Evolutionary conservation across 2,888 invertebrate species (phyloP).

Genomic region (Neoscelio sp.): DNA sequence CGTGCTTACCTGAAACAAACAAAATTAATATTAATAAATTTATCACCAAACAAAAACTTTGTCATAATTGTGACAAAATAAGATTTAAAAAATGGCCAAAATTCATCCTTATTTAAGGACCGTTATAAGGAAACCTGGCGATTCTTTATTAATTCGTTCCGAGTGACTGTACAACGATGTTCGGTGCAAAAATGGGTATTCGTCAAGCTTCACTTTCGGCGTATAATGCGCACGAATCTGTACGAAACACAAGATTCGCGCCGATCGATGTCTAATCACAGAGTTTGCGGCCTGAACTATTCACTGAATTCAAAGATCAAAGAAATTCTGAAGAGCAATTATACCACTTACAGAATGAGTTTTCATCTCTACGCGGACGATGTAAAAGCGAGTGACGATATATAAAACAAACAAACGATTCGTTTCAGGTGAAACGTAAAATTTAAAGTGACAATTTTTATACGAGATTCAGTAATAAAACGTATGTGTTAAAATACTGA

Average conservation of each 20-base stretch:
- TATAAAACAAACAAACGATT: conserved; percentile 44
- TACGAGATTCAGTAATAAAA: too few species aligned
- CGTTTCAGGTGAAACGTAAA: background rate
- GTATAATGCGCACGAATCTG: conserved; percentile 16
- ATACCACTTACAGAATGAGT: conserved; percentile 43
- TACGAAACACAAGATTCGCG: conserved; percentile 25
- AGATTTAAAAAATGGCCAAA: too few species aligned
- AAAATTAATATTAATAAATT: too few species aligned
- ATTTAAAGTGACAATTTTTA: background rate
- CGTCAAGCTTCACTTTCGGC: conserved; percentile 36
- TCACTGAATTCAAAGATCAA: conserved; percentile 57
- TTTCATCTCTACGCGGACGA: conserved; percentile 8
- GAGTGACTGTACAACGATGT: conserved; percentile 31
- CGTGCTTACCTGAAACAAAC: too few species aligned
- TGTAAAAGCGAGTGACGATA: conserved; percentile 13
- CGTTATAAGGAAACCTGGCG: too few species aligned
- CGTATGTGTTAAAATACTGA: too few species aligned
- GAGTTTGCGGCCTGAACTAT: conserved; percentile 34
- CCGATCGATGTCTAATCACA: conserved; percentile 61
- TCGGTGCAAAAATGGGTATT: conserved; percentile 34
- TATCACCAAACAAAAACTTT: too few species aligned
- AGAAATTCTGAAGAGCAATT: conserved; percentile 64
- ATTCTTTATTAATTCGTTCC: conserved; percentile 52
- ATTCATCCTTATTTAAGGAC: too few species aligned
- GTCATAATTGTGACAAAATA: too few species aligned